A percentile compares a stretch with the other conserved stretches of the same genome.
Evolutionary conservation across 2,888 invertebrate genomes (phyloP).

Genomic region (Drosophila prostipennis): DNA sequence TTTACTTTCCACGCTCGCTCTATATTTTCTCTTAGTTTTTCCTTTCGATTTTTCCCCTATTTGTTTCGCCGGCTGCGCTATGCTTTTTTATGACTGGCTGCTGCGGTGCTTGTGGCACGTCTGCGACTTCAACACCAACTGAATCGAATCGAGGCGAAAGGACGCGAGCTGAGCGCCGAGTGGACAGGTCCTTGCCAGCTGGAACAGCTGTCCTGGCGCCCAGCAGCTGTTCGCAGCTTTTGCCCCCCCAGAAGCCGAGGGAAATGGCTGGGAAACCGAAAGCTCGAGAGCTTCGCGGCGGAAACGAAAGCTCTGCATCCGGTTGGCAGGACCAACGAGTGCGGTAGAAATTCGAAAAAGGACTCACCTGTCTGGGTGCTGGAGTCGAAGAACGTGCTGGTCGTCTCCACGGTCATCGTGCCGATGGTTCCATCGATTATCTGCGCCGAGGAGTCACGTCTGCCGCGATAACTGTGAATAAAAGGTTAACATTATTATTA

Average conservation of each 20-base stretch:
- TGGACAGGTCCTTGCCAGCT: constrained; percentile 41
- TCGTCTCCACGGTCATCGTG: constrained; percentile 96
- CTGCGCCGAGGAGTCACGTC: constrained; percentile 93
- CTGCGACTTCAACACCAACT: constrained; percentile 79
- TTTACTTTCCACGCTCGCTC: neutral
- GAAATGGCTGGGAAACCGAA: neutral
- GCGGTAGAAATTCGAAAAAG: neutral
- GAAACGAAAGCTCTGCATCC: neutral
- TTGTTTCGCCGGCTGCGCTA: constrained; percentile 5
- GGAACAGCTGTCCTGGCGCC: constrained; percentile 14
- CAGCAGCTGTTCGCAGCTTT: constrained; percentile 42
- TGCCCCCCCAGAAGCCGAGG: neutral
- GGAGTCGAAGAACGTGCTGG: constrained; percentile 95
- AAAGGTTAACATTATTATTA: no score
- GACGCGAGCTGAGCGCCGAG: neutral
- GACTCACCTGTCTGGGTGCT: constrained; percentile 96
- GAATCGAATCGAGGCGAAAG: constrained; percentile 28
- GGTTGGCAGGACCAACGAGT: constrained; percentile 13
- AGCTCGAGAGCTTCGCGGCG: neutral
- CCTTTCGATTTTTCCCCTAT: neutral
- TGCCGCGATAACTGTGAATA: constrained; percentile 81
- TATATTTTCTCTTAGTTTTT: neutral
- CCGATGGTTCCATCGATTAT: constrained; percentile 96
- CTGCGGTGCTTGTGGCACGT: constrained; percentile 67
- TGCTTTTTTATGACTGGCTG: constrained; percentile 1